Conservation (phyloP, 2,797 vertebrate genomes). For the Myiothlypis coronata region DNA sequence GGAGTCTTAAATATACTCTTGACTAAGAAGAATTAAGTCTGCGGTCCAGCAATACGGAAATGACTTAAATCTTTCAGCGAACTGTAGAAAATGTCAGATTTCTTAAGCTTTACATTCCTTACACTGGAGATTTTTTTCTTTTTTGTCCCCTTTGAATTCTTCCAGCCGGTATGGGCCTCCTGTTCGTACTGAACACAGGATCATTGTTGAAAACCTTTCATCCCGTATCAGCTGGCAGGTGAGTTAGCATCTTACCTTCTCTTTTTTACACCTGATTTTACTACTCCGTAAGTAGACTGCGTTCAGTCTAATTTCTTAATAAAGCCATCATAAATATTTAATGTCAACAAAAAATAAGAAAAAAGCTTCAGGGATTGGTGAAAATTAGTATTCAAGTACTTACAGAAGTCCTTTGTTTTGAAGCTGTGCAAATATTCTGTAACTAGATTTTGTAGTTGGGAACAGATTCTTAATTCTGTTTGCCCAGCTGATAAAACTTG, state of each 20-base stretch:
- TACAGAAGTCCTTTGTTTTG: background rate
- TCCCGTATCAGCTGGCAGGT: slow-evolving; percentile 95
- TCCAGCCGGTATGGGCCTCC: slow-evolving; percentile 85
- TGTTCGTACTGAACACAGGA: slow-evolving; percentile 88
- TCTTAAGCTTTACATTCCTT: background rate
- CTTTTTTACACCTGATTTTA: background rate
- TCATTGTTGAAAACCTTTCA: slow-evolving; percentile 92
- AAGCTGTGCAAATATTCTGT: background rate
- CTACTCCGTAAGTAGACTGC: background rate
- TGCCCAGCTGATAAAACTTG: background rate
- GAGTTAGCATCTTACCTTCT: slow-evolving; percentile 46
- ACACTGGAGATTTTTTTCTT: background rate
- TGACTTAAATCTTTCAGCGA: background rate
- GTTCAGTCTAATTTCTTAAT: background rate
- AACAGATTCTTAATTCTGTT: background rate
- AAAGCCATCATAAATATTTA: slow-evolving; percentile 68
- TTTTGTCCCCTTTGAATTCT: background rate
- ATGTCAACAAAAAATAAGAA: background rate
- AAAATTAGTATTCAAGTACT: background rate
- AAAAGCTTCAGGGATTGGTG: background rate
- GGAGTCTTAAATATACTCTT: background rate
- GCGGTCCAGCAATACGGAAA: background rate
- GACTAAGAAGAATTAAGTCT: background rate
- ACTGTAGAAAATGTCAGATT: background rate
- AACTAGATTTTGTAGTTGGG: background rate